Conservation (phyloP, 2,797 vertebrate species). For the Melopsittacus undulatus region DNA sequence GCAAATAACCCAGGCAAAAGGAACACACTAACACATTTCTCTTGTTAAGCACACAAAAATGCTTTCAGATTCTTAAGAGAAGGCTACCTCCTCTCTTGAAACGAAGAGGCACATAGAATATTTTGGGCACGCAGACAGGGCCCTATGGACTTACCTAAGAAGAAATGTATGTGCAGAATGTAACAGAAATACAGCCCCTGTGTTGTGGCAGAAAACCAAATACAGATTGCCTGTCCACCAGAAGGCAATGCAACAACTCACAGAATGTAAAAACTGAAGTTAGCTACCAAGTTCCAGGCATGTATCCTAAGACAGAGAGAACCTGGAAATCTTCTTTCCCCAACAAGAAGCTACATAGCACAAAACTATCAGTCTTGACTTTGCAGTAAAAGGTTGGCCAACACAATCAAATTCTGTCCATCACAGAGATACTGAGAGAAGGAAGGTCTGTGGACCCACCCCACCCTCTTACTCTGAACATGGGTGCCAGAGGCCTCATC, state of each 20-base stretch:
- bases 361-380: background rate
- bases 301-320: fast-evolving
- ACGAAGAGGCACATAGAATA: background rate
- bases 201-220: background rate
- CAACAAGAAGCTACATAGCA: background rate
- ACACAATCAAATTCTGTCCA: background rate
- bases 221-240: background rate
- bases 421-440: background rate
- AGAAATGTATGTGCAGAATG: fast-evolving
- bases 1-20: background rate
- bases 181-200: background rate
- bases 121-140: background rate
- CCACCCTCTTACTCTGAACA: background rate
- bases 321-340: background rate
- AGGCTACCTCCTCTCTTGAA: background rate
- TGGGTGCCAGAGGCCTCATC: background rate
- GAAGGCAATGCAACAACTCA: fast-evolving
- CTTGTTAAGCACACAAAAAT: background rate
- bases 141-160: background rate
- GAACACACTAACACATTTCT: background rate
- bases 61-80: background rate
- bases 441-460: background rate
- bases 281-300: background rate
- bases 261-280: background rate
- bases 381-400: background rate